Conservation (phyloP, 2,888 invertebrate species). For the Cephus sareptanus region DNA sequence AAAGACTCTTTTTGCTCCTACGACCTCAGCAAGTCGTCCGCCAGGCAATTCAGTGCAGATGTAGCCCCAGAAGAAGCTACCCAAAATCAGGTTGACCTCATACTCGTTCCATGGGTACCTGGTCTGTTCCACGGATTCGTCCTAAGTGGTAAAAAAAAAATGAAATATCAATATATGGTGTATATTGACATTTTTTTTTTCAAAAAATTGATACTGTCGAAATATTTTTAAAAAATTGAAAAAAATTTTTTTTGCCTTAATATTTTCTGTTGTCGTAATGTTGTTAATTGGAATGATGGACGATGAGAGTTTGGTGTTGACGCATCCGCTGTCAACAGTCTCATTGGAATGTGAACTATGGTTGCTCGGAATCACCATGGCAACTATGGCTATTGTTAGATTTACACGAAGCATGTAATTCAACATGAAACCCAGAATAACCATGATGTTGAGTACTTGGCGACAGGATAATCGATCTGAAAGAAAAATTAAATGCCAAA, state of each 20-base stretch:
- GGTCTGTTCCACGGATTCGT: constrained; percentile 35
- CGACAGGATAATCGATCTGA: constrained; percentile 81
- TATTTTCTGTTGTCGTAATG: not conserved
- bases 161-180: not conserved
- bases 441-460: constrained; percentile 85
- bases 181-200: too few species aligned
- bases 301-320: not conserved
- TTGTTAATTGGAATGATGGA: constrained; percentile 13
- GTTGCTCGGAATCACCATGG: constrained; percentile 73
- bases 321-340: constrained; percentile 13
- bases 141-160: constrained; percentile 17
- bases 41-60: constrained; percentile 90
- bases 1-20: constrained; percentile 87
- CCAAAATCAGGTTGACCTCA: constrained; percentile 83
- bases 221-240: not conserved
- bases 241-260: not conserved
- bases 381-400: constrained; percentile 87
- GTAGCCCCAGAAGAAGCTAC: constrained; percentile 94
- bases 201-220: too few species aligned
- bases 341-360: constrained; percentile 34
- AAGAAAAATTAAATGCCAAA: constrained; percentile 26
- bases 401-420: constrained; percentile 91
- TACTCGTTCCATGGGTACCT: constrained; percentile 83
- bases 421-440: constrained; percentile 88
- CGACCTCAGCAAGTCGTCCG: constrained; percentile 83